Percentiles rank a stretch among this genome's conserved stretches.
These are phyloP conservation scores for Drosophila elegans DNA, from an alignment of 1,140 invertebrate species.

Conservation along the genomic window DNA sequence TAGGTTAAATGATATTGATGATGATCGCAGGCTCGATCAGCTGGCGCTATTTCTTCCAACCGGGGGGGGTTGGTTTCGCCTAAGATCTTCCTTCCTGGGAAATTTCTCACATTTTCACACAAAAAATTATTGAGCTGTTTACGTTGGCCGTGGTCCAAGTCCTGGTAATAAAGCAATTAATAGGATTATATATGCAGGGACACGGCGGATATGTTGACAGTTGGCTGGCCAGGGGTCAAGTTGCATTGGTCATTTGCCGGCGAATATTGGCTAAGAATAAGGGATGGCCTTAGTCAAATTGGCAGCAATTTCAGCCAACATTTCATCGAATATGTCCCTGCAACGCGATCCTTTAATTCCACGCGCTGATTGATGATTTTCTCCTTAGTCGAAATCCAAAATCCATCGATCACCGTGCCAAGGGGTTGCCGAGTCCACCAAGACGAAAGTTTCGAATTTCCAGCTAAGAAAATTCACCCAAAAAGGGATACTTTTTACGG, in stretches of 20 bases:
- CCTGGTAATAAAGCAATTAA: slow-evolving; percentile 75
- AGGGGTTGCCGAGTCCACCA: slow-evolving; percentile 18
- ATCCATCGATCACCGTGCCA: slow-evolving; percentile 52
- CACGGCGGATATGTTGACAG: slow-evolving; percentile 60
- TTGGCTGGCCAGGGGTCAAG: slow-evolving; percentile 64
- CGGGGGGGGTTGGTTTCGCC: slow-evolving; percentile 47
- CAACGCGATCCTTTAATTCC: slow-evolving; percentile 23
- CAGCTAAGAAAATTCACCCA: slow-evolving; percentile 25
- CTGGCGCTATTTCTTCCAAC: slow-evolving; percentile 37
- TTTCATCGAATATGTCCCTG: slow-evolving; percentile 20
- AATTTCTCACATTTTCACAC: slow-evolving; percentile 65
- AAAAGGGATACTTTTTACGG: slow-evolving; percentile 56
- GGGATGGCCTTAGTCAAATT: slow-evolving; percentile 17
- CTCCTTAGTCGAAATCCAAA: slow-evolving; percentile 30
- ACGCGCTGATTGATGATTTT: slow-evolving; percentile 35
- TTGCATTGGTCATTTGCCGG: slow-evolving; percentile 61
- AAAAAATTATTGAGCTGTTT: slow-evolving; percentile 68
- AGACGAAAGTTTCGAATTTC: slow-evolving; percentile 70
- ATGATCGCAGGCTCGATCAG: slow-evolving; percentile 63
- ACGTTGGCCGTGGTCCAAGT: slow-evolving; percentile 42
- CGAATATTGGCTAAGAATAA: not conserved
- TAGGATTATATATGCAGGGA: slow-evolving; percentile 74
- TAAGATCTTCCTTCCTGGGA: slow-evolving; percentile 36
- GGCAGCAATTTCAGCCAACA: slow-evolving; percentile 8
- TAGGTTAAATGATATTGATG: slow-evolving; percentile 84